These are phyloP conservation scores for Atethmia centrago DNA, from an alignment of 2,888 invertebrate genomes.

Conservation along the genomic window DNA sequence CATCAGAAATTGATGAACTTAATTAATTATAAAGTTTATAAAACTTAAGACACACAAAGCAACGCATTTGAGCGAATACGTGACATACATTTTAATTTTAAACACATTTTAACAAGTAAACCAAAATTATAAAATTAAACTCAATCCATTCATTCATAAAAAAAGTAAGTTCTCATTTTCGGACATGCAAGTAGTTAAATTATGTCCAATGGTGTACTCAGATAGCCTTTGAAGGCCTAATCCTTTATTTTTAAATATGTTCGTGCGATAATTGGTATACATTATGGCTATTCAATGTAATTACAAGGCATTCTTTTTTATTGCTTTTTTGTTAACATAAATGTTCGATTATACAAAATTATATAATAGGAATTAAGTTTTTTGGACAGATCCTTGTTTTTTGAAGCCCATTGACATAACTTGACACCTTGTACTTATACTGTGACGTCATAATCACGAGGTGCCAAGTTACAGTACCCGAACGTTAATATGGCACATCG, in stretches of 20 bases:
- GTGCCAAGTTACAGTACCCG: constrained; percentile 9
- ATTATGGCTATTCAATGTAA: constrained; percentile 7
- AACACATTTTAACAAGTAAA: constrained; percentile 24
- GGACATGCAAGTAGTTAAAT: background rate
- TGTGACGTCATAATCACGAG: background rate
- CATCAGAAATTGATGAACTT: background rate
- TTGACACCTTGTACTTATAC: background rate
- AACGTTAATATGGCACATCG: background rate
- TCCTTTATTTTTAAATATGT: constrained; percentile 11
- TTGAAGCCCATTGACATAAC: background rate
- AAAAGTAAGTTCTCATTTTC: background rate
- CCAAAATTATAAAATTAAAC: constrained; percentile 18
- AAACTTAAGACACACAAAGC: constrained; percentile 30
- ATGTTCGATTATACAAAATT: constrained; percentile 17
- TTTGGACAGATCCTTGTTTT: constrained; percentile 35
- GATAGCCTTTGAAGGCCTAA: background rate
- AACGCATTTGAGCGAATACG: constrained; percentile 6
- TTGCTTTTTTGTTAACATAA: constrained; percentile 3
- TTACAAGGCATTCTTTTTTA: background rate
- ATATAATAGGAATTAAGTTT: background rate
- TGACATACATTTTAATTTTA: constrained; percentile 24
- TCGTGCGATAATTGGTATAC: constrained; percentile 29
- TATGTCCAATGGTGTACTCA: background rate
- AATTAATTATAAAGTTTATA: constrained; percentile 18
- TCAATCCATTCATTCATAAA: constrained; percentile 1